phyloP scores from a whole-genome alignment of 2,888 invertebrate species.

The Rhogogaster chlorosoma region DNA sequence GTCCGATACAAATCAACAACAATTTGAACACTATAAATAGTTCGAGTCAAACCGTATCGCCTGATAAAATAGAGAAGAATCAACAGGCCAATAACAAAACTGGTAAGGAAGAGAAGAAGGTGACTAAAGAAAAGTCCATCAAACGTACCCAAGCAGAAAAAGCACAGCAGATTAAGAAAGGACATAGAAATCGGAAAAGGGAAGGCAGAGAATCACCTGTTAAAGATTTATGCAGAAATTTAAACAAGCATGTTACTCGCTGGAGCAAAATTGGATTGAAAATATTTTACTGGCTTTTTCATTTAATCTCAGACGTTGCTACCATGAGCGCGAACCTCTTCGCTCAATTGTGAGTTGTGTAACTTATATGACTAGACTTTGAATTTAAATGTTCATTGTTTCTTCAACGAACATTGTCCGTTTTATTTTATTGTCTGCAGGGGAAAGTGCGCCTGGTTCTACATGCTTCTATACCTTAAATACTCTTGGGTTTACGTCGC shows the following conservation, averaged over 20 bases:
- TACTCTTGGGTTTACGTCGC: slow-evolving; percentile 72
- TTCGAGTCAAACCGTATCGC: slow-evolving; percentile 68
- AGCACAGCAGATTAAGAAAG: slow-evolving; percentile 78
- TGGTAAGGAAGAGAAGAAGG: slow-evolving; percentile 79
- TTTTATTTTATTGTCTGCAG: slow-evolving; percentile 62
- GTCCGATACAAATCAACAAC: slow-evolving; percentile 71
- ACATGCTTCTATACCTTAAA: slow-evolving; percentile 72
- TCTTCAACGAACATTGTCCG: slow-evolving; percentile 30
- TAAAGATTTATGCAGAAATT: slow-evolving; percentile 72
- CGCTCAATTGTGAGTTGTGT: slow-evolving; percentile 84
- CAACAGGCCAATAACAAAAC: slow-evolving; percentile 79
- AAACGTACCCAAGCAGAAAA: slow-evolving; percentile 78
- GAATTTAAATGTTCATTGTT: slow-evolving; percentile 17
- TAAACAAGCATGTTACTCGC: slow-evolving; percentile 79
- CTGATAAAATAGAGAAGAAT: slow-evolving; percentile 73
- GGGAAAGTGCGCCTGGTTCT: slow-evolving; percentile 74
- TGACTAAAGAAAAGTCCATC: slow-evolving; percentile 75
- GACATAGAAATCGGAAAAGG: slow-evolving; percentile 79
- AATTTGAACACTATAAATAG: slow-evolving; percentile 71
- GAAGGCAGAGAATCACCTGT: slow-evolving; percentile 76
- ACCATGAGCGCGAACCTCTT: slow-evolving; percentile 87
- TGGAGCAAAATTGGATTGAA: slow-evolving; percentile 81
- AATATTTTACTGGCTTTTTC: slow-evolving; percentile 88
- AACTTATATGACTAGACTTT: slow-evolving; percentile 42
- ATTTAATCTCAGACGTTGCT: slow-evolving; percentile 89